Conservation (phyloP, 2,113 vertebrate species). For the Tapirus terrestris region DNA sequence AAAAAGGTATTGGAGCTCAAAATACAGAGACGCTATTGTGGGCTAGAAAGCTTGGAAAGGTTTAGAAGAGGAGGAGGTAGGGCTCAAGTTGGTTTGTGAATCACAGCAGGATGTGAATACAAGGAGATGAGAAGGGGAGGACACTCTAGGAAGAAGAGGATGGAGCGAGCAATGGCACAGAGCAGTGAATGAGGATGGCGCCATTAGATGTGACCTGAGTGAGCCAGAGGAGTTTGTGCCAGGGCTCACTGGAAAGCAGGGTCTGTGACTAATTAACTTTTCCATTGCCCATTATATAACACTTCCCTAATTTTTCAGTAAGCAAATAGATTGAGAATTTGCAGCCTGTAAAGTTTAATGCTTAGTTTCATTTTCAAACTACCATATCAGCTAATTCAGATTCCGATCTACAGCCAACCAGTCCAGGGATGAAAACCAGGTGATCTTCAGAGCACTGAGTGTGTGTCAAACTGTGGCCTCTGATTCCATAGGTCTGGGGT, state of each 20-base stretch:
- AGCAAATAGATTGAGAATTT: background rate
- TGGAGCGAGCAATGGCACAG: rapidly evolving
- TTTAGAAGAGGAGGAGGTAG: background rate
- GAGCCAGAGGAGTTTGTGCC: background rate
- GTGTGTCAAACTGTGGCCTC: background rate
- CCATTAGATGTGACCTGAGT: background rate
- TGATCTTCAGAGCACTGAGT: background rate
- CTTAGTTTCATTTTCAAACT: background rate
- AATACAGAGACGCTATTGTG: background rate
- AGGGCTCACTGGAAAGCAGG: background rate
- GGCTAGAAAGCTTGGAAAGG: background rate
- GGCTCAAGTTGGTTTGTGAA: background rate
- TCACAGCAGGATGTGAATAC: background rate
- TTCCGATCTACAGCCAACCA: rapidly evolving
- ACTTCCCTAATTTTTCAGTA: background rate
- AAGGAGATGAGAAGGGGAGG: background rate
- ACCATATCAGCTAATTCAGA: background rate
- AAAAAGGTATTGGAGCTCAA: background rate
- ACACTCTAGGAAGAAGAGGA: background rate
- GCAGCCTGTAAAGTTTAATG: background rate
- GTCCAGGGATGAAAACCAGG: background rate
- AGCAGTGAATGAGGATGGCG: too few species aligned
- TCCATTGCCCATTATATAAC: background rate
- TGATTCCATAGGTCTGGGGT: background rate
- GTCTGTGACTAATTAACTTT: background rate